These are phyloP conservation scores for Haemorhous mexicanus DNA, from an alignment of 2,113 vertebrate species.

Conservation along the genomic window DNA sequence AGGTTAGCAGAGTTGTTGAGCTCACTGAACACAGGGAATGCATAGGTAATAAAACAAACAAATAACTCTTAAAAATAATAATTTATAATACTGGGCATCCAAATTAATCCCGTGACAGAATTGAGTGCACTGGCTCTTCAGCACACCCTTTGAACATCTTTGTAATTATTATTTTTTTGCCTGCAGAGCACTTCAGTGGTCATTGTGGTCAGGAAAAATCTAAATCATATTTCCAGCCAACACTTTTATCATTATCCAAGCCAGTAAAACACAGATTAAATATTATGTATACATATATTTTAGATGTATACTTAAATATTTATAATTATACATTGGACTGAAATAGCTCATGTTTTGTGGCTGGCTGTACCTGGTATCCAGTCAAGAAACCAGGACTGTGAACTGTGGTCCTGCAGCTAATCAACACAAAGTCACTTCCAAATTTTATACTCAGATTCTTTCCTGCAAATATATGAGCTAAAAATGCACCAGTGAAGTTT, in stretches of 20 bases:
- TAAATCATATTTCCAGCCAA: neutral
- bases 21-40: neutral
- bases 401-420: neutral
- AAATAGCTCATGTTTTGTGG: neutral
- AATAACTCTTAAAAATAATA: neutral
- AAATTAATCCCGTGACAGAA: neutral
- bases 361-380: neutral
- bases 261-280: neutral
- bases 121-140: neutral
- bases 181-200: neutral
- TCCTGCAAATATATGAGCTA: neutral
- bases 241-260: neutral
- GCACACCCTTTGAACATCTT: neutral
- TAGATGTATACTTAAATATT: neutral
- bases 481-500: neutral
- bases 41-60: neutral
- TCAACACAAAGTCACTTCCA: neutral
- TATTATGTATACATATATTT: neutral
- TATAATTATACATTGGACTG: neutral
- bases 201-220: neutral
- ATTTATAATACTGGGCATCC: neutral
- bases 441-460: neutral
- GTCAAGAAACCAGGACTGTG: neutral
- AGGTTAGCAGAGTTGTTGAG: accelerated
- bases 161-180: neutral